Percentiles rank a stretch among this genome's conserved stretches.
phyloP scores from a whole-genome alignment of 2,113 vertebrate genomes.

The Cryptomyrus ogoouensis region DNA sequence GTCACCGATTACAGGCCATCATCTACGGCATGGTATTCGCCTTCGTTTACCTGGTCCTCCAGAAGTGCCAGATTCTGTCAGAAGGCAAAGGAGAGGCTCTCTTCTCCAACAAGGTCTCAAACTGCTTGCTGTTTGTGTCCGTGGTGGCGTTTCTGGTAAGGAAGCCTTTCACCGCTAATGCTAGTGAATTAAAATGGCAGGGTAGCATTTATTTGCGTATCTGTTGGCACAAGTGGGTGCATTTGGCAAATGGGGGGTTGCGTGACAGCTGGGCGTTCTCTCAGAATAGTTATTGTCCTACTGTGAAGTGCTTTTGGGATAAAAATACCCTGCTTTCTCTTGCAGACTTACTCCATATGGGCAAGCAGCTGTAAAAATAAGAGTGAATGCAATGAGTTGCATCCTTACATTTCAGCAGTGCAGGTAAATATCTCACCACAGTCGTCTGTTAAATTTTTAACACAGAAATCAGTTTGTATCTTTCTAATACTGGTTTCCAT shows the following conservation, averaged over 20 bases:
- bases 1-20: slow-evolving; percentile 69
- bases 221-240: neutral
- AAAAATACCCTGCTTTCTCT: slow-evolving; percentile 1
- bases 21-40: slow-evolving; percentile 92
- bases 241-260: neutral
- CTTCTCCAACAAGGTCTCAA: slow-evolving; percentile 81
- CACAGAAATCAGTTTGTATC: neutral
- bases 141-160: slow-evolving; percentile 84
- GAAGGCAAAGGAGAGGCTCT: slow-evolving; percentile 89
- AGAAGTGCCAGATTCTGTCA: slow-evolving; percentile 79
- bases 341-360: slow-evolving; percentile 92
- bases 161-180: neutral
- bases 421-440: slow-evolving; percentile 67
- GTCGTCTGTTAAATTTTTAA: neutral
- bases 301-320: neutral
- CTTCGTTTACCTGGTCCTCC: slow-evolving; percentile 85
- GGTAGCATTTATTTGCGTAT: neutral
- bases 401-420: slow-evolving; percentile 88
- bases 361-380: slow-evolving; percentile 96
- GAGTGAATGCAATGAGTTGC: slow-evolving; percentile 88
- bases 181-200: neutral
- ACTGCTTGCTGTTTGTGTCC: slow-evolving; percentile 80
- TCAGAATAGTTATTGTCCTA: neutral
- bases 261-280: neutral
- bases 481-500: neutral